Evolutionary conservation across 2,888 invertebrate species (phyloP).

Genomic region (Seira ritae): DNA sequence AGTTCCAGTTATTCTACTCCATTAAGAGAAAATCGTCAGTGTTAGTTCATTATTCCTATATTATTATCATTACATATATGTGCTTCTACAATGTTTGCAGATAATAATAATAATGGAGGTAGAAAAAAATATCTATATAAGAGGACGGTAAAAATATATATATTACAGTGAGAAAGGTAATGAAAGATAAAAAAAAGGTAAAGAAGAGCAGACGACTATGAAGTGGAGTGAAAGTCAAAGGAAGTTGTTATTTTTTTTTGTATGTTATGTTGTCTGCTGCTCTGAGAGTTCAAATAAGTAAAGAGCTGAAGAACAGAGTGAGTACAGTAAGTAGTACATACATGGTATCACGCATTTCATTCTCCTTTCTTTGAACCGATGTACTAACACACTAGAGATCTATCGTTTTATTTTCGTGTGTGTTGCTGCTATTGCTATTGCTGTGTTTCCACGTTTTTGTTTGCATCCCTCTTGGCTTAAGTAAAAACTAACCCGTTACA

Average conservation of each 20-base stretch:
- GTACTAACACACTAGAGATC: no score
- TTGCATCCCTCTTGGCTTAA: neutral
- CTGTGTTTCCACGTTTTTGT: neutral
- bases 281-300: neutral
- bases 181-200: neutral
- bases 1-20: no score
- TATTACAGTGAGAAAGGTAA: neutral
- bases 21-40: no score
- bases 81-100: no score
- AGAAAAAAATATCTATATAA: no score
- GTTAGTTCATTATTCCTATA: no score
- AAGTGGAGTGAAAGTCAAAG: conserved; percentile 22
- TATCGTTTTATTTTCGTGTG: no score
- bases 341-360: neutral
- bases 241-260: conserved; percentile 10
- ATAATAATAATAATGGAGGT: no score
- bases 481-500: conserved; percentile 11
- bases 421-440: no score
- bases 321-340: neutral
- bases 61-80: no score
- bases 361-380: neutral
- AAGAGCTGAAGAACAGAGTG: neutral
- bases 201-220: neutral
- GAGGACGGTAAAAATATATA: neutral
- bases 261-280: neutral